Evolutionary conservation across 2,113 vertebrate species (phyloP).

Genomic region (Lepidothrix coronata): DNA sequence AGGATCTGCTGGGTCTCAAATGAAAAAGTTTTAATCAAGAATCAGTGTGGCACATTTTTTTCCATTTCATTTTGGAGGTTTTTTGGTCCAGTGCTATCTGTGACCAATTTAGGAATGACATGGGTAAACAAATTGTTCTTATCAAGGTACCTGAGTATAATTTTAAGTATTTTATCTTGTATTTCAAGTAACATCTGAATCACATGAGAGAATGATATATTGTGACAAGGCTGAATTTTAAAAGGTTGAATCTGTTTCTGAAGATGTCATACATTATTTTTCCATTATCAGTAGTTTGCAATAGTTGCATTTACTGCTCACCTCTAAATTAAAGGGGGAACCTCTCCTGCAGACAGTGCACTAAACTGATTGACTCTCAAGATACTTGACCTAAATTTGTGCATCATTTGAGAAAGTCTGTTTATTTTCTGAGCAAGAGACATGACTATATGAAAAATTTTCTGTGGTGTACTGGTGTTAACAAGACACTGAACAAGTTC

Average conservation of each 20-base stretch:
- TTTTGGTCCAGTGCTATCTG: neutral
- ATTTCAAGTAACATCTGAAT: neutral
- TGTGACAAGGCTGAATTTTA: neutral
- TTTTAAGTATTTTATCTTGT: neutral
- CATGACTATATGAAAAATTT: neutral
- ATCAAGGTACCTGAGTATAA: neutral
- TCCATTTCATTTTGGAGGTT: fast-evolving
- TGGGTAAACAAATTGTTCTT: neutral
- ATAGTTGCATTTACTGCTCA: neutral
- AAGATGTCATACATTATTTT: neutral
- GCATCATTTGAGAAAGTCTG: neutral
- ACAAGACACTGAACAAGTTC: neutral
- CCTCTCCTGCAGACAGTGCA: neutral
- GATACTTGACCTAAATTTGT: neutral
- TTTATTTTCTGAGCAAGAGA: neutral
- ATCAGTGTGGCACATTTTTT: neutral
- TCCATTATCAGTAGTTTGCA: neutral
- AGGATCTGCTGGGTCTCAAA: neutral
- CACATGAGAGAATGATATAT: neutral
- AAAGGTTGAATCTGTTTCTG: neutral
- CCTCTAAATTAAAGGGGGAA: neutral
- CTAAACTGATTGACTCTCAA: neutral
- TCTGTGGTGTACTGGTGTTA: neutral
- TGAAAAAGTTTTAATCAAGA: neutral
- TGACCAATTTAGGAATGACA: neutral